Base-by-base conservation (phyloP, 2,113 vertebrate genomes). In the Rhinogobius similis region DNA sequence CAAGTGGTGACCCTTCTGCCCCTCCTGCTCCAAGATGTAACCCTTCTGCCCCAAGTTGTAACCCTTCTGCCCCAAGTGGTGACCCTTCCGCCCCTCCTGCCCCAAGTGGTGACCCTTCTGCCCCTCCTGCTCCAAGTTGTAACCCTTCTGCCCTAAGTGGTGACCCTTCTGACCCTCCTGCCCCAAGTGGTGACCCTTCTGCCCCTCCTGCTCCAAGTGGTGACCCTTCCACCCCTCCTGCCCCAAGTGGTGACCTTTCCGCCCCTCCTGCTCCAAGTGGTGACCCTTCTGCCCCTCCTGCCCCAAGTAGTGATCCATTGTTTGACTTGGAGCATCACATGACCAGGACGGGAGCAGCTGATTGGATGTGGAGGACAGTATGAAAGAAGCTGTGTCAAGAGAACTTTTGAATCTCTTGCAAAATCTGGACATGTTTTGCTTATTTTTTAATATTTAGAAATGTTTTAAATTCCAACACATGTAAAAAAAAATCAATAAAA, bases 251-350 rank as follows among this genome's bases (percentile, higher is more conserved):
- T 76, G 75, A 38, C 39, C 39, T 10, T 41, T 41, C 67, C 90
- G 86, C 59, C 70, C 73, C 0, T 73, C 87, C 2, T 92, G 91
- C 72, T n/a, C 64, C 38, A 88, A 87, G 29, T 32, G 29, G 29
- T 32, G 29, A 32, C 29, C 29, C 29, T 6, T 32, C 39, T 41
- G 39, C 39, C 72, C 72, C 0, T 73, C 87, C 2, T 92, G 91
- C 73, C 21, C 65, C 39, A 88, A 88, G 50, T 69, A 32, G 62
- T 76, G 75, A 32, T 27, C 14, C 32, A 7, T 46, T 16, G 18
- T 46, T 14, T 18, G 46, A 21, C 46, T 9, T n/a, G 58, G 58
- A 8, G 62, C 20, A 12, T 29, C 39, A 63, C 26, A 53, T 21
- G n/a, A 56, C 5, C 65, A 67, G 23, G 39, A 76, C 6, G 13